Conservation (phyloP, 1,140 invertebrate species). For the Triops longicaudatus region DNA sequence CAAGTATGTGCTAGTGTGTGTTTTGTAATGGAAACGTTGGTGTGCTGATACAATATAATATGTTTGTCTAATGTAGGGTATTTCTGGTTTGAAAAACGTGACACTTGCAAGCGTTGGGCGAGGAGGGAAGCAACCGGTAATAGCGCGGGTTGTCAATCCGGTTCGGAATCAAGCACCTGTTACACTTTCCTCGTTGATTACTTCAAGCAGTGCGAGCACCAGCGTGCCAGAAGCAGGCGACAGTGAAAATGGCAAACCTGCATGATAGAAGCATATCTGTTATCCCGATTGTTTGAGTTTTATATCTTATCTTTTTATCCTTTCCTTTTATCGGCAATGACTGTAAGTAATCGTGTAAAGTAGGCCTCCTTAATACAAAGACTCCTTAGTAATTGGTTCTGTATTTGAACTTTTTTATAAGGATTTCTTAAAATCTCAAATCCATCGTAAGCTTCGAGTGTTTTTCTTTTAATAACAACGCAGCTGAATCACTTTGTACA, state of each 20-base stretch:
- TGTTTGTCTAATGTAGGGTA: not conserved
- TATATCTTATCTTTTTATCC: not conserved
- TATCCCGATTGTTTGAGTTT: not conserved
- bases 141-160: not conserved
- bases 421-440: too few relatives aligned
- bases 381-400: too few relatives aligned
- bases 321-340: too few relatives aligned
- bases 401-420: too few relatives aligned
- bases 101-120: constrained; percentile 3
- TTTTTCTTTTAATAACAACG: too few relatives aligned
- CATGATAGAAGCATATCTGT: not conserved
- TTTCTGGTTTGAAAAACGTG: not conserved
- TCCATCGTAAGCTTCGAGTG: too few relatives aligned
- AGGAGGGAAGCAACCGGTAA: constrained; percentile 9
- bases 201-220: not conserved
- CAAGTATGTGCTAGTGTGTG: not conserved
- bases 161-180: constrained; percentile 2
- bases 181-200: not conserved
- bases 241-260: not conserved
- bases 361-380: too few relatives aligned
- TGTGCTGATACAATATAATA: not conserved
- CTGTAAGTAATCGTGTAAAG: too few relatives aligned
- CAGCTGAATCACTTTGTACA: too few relatives aligned
- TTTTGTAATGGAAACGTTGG: not conserved
- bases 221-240: not conserved